Conservation (phyloP, 2,888 invertebrate genomes). For the Tipula helvola region DNA sequence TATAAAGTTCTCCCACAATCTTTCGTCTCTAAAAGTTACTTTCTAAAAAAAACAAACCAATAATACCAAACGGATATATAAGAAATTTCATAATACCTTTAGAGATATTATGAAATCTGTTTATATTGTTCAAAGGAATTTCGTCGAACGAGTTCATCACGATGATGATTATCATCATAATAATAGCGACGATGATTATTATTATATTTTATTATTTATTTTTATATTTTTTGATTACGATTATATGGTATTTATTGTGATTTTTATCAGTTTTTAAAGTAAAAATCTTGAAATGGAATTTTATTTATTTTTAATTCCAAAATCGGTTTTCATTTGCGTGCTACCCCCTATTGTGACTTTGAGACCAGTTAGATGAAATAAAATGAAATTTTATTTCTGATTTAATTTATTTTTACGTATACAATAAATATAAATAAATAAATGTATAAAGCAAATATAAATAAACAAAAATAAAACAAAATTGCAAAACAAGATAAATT, state of each 20-base stretch:
- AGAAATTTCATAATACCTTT: neutral
- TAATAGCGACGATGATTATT: neutral
- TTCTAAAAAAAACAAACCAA: neutral
- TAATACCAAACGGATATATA: neutral
- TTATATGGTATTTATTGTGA: neutral
- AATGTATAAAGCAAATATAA: neutral
- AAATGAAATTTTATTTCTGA: neutral
- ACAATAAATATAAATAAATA: neutral
- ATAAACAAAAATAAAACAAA: neutral
- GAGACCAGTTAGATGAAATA: neutral
- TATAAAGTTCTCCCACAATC: neutral
- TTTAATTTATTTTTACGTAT: neutral
- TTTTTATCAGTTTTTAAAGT: neutral
- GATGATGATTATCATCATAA: neutral
- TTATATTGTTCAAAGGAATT: neutral
- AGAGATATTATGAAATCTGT: neutral
- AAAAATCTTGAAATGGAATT: neutral
- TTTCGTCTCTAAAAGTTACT: neutral
- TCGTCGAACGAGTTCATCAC: neutral
- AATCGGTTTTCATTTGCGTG: conserved; percentile 9
- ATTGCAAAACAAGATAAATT: neutral
- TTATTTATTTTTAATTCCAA: neutral
- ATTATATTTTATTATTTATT: neutral
- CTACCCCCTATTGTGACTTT: conserved; percentile 7
- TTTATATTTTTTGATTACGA: neutral